Conservation (phyloP, 2,888 invertebrate genomes). For the Platycheirus albimanus region DNA sequence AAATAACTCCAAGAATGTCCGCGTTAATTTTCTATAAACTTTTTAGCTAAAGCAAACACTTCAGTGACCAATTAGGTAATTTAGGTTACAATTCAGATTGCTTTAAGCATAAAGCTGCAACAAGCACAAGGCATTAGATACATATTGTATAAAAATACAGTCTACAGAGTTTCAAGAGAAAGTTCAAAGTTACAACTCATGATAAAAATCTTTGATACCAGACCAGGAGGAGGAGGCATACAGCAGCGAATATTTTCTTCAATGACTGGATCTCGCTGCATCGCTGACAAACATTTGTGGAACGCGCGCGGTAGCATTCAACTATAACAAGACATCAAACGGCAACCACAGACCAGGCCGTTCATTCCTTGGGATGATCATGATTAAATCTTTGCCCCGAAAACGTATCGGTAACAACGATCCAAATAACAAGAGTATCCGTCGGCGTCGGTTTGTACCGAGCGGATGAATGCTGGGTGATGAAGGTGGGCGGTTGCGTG, state of each 20-base stretch:
- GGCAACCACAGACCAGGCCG: constrained; percentile 23
- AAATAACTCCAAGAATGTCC: background rate
- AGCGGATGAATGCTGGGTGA: constrained; percentile 19
- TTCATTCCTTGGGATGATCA: constrained; percentile 28
- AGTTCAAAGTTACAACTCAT: constrained; percentile 63
- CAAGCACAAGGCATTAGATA: no score
- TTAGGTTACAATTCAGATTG: constrained; percentile 31
- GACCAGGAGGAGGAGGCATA: constrained; percentile 1
- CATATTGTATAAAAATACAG: no score
- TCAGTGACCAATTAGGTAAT: constrained; percentile 49
- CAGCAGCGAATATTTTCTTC: background rate
- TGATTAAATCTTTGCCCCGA: constrained; percentile 52
- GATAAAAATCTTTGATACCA: constrained; percentile 47
- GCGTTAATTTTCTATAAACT: constrained; percentile 3
- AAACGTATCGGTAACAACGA: constrained; percentile 55
- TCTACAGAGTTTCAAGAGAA: constrained; percentile 55
- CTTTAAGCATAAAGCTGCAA: no score
- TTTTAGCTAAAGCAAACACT: constrained; percentile 15
- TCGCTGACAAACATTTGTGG: constrained; percentile 9
- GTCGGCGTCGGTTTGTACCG: background rate
- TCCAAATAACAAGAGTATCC: constrained; percentile 19
- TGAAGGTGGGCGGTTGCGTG: constrained; percentile 66
- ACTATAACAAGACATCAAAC: constrained; percentile 31
- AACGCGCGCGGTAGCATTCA: background rate
- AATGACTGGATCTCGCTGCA: constrained; percentile 12